Conservation (phyloP, 2,797 vertebrate genomes). For the Crypturellus tataupa region DNA sequence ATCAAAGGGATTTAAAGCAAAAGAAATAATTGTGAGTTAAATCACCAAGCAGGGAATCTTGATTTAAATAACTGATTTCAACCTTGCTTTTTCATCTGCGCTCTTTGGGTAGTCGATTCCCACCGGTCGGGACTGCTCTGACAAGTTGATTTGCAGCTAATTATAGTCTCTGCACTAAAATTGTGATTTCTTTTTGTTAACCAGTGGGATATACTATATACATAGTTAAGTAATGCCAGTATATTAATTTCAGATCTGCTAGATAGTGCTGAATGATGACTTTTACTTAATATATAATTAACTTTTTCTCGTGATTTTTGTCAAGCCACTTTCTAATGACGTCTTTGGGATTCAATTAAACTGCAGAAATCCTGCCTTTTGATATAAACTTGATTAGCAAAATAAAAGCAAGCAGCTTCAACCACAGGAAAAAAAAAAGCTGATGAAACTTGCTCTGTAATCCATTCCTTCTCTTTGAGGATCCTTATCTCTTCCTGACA, state of each 20-base stretch:
- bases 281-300: constrained; percentile 64
- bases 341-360: constrained; percentile 40
- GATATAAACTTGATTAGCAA: constrained; percentile 8
- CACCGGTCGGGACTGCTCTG: constrained; percentile 44
- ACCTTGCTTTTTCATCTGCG: constrained; percentile 47
- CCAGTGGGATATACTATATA: constrained; percentile 57
- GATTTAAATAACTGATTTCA: constrained; percentile 49
- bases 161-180: constrained; percentile 61
- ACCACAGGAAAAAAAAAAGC: background rate
- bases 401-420: constrained; percentile 1
- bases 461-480: background rate
- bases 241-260: constrained; percentile 70
- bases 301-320: constrained; percentile 47
- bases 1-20: background rate
- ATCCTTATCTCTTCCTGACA: background rate
- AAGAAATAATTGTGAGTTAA: background rate
- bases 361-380: constrained; percentile 46
- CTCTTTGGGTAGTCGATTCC: constrained; percentile 52
- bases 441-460: constrained; percentile 1
- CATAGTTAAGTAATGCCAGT: constrained; percentile 67
- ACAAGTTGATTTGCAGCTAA: constrained; percentile 71
- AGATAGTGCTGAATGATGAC: constrained; percentile 60
- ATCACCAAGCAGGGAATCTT: background rate
- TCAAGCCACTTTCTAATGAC: constrained; percentile 45
- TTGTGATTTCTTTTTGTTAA: constrained; percentile 69